Percentiles rank a stretch among this genome's conserved stretches.
These are phyloP conservation scores for Pseudomyrmex cubaensis DNA, from an alignment of 1,140 invertebrate species.

Conservation along the genomic window DNA sequence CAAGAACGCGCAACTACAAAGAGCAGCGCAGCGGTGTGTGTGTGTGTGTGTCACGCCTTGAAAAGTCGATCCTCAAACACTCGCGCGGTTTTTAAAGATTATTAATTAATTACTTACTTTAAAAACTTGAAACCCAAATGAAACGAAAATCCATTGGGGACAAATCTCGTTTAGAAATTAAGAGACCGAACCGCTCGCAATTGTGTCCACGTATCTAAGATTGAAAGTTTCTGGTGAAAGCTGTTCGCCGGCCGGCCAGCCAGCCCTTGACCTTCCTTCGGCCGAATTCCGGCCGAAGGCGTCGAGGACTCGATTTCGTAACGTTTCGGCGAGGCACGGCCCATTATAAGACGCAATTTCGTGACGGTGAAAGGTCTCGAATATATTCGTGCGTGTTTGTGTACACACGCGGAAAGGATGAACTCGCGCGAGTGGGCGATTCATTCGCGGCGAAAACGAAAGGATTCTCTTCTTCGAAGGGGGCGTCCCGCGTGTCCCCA, in stretches of 20 bases:
- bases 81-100: too few species aligned
- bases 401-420: not conserved
- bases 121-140: not conserved
- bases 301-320: slow-evolving; percentile 75
- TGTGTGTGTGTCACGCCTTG: too few species aligned
- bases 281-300: slow-evolving; percentile 79
- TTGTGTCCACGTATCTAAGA: not conserved
- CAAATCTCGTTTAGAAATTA: slow-evolving; percentile 4
- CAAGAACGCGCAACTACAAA: not conserved
- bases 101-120: too few species aligned
- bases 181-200: not conserved
- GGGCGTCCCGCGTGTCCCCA: not conserved
- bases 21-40: not conserved
- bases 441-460: slow-evolving; percentile 75
- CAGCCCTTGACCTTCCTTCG: slow-evolving; percentile 83
- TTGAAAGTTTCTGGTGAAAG: slow-evolving; percentile 77
- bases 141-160: not conserved
- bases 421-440: slow-evolving; percentile 54
- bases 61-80: too few species aligned
- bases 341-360: slow-evolving; percentile 72
- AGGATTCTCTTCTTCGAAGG: slow-evolving; percentile 67
- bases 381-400: not conserved
- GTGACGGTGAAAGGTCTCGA: slow-evolving; percentile 74
- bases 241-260: slow-evolving; percentile 20
- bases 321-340: slow-evolving; percentile 57